Base-by-base conservation (phyloP, 92 coral and sea anemone genomes). In the Palythoa grandis region DNA sequence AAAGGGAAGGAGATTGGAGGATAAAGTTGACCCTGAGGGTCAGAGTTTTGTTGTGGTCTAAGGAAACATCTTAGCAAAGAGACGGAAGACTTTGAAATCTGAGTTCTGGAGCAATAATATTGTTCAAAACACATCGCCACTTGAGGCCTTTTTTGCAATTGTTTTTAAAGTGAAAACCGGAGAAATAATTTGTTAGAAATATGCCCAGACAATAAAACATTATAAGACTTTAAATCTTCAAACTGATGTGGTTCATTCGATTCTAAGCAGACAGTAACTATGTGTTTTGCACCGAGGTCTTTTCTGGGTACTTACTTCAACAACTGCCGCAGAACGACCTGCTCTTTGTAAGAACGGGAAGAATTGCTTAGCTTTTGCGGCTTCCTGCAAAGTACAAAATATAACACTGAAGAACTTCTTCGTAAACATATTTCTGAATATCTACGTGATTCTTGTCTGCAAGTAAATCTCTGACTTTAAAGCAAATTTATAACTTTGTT, bases 281-380 rank as follows among this genome's bases (percentile, higher is more conserved):
- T n/a, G 10, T 13, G 15, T 37, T 69, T 69, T 69, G 11, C 14
- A 11, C 3, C 12, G 29, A 72, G 11, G 1, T 4, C 29, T 19
- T 7, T 15, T 40, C 48, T 4, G 7, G 47, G 23, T 12, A 89
- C 94, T 89, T 66, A 94, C 97, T 89, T 96, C 99, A 76, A 96
- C 99, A 87, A 95, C 90, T 56, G 94, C 98, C 67, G 90, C 65
- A 38, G 92, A 92, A 86, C 99, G 91, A 86, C 99, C 99, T 10
- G 98, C 99, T 88, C 99, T 82, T 87, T 96, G 99, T 72, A 96
- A 88, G 88, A 93, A 96, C 20, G 99, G 99, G 43, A 96, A 90
- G 73, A 96, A 96, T 89, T 96, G 99, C 52, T 90, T 96, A 23
- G 99, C 92, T 73, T 96, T 96, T 2, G 98, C 74, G 70, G 93